Evolutionary conservation across 2,797 vertebrate genomes (phyloP).

Genomic region (Phaenicophaeus curvirostris): DNA sequence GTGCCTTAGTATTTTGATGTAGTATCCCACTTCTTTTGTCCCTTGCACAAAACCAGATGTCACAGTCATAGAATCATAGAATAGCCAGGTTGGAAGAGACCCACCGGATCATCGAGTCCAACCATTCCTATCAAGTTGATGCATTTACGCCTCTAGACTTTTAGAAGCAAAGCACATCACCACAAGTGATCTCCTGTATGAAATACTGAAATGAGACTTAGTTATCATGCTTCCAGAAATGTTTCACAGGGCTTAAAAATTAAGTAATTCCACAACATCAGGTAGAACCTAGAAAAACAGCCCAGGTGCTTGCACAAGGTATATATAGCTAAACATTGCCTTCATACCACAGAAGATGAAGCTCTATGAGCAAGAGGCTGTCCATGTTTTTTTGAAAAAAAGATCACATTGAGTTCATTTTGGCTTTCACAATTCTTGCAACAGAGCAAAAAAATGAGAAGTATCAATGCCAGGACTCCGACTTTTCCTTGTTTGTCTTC

Average conservation of each 20-base stretch:
- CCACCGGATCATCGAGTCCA: too few relatives aligned
- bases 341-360: neutral
- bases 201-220: neutral
- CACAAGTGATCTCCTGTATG: neutral
- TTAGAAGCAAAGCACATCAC: neutral
- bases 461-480: neutral
- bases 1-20: neutral
- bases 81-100: too few relatives aligned
- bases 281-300: neutral
- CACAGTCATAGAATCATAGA: too few relatives aligned
- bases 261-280: neutral
- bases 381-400: neutral
- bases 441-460: neutral
- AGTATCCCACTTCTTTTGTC: neutral
- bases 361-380: neutral
- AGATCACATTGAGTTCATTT: neutral
- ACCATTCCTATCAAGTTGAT: too few relatives aligned
- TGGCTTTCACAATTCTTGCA: slow-evolving; percentile 2
- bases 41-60: neutral
- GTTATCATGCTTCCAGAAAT: neutral
- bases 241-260: neutral
- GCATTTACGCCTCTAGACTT: neutral
- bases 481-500: neutral
- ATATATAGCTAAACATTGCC: neutral
- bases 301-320: neutral